Percentiles rank a stretch among this genome's conserved stretches.
Evolutionary conservation across 2,888 invertebrate species (phyloP).

Genomic region (Notodonta dromedarius): DNA sequence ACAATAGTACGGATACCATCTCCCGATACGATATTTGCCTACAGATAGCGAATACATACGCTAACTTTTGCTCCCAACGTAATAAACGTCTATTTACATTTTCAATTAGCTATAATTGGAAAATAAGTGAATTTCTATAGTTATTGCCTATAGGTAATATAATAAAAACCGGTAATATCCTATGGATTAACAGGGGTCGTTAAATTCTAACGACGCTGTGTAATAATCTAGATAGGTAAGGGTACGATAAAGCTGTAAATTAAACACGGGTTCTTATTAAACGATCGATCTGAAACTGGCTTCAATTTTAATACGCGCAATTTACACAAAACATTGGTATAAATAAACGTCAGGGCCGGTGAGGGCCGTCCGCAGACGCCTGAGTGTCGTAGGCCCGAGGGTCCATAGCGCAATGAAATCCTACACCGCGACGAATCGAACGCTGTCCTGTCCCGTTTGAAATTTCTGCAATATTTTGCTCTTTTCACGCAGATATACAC

Average conservation of each 20-base stretch:
- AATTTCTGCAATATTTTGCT: slow-evolving; percentile 84
- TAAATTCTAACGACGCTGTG: slow-evolving; percentile 52
- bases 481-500: slow-evolving; percentile 82
- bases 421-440: slow-evolving; percentile 82
- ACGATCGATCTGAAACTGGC: slow-evolving; percentile 52
- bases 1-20: slow-evolving; percentile 82
- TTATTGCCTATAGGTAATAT: slow-evolving; percentile 8
- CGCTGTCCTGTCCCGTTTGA: slow-evolving; percentile 81
- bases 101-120: slow-evolving; percentile 45
- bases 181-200: slow-evolving; percentile 50
- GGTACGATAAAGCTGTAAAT: slow-evolving; percentile 49
- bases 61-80: slow-evolving; percentile 50
- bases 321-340: slow-evolving; percentile 66
- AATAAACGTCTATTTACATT: slow-evolving; percentile 42
- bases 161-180: slow-evolving; percentile 35
- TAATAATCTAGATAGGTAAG: slow-evolving; percentile 48
- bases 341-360: slow-evolving; percentile 67
- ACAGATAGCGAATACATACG: slow-evolving; percentile 57
- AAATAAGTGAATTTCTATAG: slow-evolving; percentile 28
- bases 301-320: slow-evolving; percentile 65
- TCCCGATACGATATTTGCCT: slow-evolving; percentile 60
- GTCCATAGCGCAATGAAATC: slow-evolving; percentile 80
- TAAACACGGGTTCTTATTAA: slow-evolving; percentile 47
- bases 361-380: slow-evolving; percentile 64
- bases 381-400: slow-evolving; percentile 61